These are phyloP conservation scores for Liparis tanakae DNA, from an alignment of 2,797 vertebrate genomes.

Conservation along the genomic window DNA sequence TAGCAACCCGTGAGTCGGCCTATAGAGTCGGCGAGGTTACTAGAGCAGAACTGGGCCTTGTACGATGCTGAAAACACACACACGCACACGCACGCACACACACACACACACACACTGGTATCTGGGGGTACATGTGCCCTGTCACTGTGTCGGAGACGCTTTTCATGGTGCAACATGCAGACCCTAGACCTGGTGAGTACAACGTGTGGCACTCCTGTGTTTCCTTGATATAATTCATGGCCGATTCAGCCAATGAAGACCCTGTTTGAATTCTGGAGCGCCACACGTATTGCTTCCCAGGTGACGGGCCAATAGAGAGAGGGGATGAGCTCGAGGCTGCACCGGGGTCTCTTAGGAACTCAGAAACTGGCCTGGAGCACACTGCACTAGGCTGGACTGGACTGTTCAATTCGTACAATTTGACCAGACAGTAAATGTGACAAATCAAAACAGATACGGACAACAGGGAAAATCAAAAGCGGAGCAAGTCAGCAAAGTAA, in stretches of 20 bases:
- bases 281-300: conserved; percentile 67
- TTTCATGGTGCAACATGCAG: conserved; percentile 58
- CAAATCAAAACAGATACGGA: conserved; percentile 57
- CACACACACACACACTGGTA: conserved; percentile 65
- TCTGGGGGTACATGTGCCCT: conserved; percentile 73
- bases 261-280: conserved; percentile 80
- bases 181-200: conserved; percentile 65
- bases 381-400: conserved; percentile 72
- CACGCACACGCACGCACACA: conserved; percentile 60
- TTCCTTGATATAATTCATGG: conserved; percentile 84
- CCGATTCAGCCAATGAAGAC: conserved; percentile 79
- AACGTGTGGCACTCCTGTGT: conserved; percentile 71
- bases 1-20: conserved; percentile 76
- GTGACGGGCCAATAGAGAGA: conserved; percentile 56
- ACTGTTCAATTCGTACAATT: conserved; percentile 45
- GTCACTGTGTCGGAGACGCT: conserved; percentile 53
- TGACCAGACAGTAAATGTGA: conserved; percentile 54
- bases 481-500: conserved; percentile 47
- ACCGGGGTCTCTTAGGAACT: conserved; percentile 52
- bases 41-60: conserved; percentile 76
- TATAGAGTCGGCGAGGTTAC: conserved; percentile 74
- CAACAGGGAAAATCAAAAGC: conserved; percentile 57
- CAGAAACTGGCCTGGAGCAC: conserved; percentile 55
- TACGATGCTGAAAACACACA: conserved; percentile 63
- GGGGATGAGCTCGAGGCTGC: conserved; percentile 55